These are phyloP conservation scores for Antheraea yamamai DNA, from an alignment of 2,888 invertebrate genomes.

Conservation along the genomic window DNA sequence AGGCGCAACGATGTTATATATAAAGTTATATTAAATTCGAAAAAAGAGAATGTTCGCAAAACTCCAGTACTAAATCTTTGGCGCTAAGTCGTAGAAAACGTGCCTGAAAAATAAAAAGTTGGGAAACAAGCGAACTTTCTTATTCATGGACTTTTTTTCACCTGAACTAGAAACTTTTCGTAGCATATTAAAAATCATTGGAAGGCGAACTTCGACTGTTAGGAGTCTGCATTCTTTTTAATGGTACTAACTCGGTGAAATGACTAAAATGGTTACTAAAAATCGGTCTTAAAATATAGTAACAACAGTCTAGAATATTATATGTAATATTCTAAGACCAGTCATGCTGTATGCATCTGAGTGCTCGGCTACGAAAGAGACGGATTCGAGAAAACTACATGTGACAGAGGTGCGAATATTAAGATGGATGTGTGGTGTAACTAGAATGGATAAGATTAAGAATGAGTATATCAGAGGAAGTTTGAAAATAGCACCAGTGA, in stretches of 20 bases:
- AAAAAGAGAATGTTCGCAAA: constrained; percentile 3
- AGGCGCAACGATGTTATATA: not conserved
- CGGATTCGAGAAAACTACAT: too few relatives aligned
- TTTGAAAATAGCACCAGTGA: too few relatives aligned
- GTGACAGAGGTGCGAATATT: too few relatives aligned
- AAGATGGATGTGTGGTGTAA: too few relatives aligned
- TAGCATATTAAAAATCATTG: not conserved
- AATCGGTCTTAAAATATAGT: not conserved
- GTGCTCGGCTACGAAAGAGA: too few relatives aligned
- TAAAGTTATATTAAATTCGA: not conserved
- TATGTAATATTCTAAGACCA: not conserved
- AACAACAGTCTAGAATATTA: not conserved
- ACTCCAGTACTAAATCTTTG: constrained; percentile 8
- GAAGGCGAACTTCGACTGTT: not conserved
- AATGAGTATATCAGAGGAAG: too few relatives aligned
- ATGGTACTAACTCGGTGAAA: not conserved
- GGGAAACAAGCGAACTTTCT: constrained; percentile 3
- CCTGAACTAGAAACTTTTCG: not conserved
- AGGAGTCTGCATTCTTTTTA: not conserved
- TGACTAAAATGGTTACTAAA: not conserved
- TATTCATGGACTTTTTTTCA: constrained; percentile 2
- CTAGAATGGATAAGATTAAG: too few relatives aligned
- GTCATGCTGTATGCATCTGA: too few relatives aligned
- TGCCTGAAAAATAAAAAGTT: constrained; percentile 5
- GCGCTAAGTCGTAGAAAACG: constrained; percentile 5